A percentile compares a stretch with the other conserved stretches of the same genome.
These are phyloP conservation scores for cat (Felis catus) DNA, from an alignment of 2,113 vertebrate genomes.

Conservation along the genomic window DNA sequence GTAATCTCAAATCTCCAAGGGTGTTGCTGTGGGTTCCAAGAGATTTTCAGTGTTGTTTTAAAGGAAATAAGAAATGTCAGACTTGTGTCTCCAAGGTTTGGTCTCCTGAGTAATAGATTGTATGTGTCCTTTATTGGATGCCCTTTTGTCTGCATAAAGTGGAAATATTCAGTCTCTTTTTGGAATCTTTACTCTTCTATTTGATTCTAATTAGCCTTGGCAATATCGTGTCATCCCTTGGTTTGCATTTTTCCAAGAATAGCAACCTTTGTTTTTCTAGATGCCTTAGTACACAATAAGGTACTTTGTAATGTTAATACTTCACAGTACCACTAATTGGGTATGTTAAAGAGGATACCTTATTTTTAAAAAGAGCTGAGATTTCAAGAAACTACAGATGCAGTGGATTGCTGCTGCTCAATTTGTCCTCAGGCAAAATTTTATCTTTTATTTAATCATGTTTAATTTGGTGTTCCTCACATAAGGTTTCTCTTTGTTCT, in stretches of 20 bases:
- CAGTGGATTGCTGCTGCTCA: conserved; percentile 58
- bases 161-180: conserved; percentile 55
- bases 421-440: conserved; percentile 66
- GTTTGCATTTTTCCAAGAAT: conserved; percentile 67
- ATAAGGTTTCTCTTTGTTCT: not conserved
- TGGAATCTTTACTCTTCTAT: conserved; percentile 46
- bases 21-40: conserved; percentile 57
- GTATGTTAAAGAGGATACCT: conserved; percentile 35
- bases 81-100: conserved; percentile 53
- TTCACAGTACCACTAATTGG: conserved; percentile 52
- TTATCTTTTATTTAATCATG: conserved; percentile 56
- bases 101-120: conserved; percentile 29
- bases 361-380: conserved; percentile 43
- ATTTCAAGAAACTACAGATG: conserved; percentile 52
- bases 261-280: conserved; percentile 67
- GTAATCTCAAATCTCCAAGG: conserved; percentile 59
- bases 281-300: conserved; percentile 55
- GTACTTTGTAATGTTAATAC: conserved; percentile 74
- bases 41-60: conserved; percentile 53
- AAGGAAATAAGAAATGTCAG: conserved; percentile 74
- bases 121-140: conserved; percentile 48
- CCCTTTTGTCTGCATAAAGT: conserved; percentile 66
- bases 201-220: conserved; percentile 76
- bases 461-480: conserved; percentile 72
- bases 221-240: conserved; percentile 67